Evolutionary conservation across 2,113 vertebrate genomes (phyloP), one percentile per base, ranked within the genome.

Genomic region (Parus major): DNA sequence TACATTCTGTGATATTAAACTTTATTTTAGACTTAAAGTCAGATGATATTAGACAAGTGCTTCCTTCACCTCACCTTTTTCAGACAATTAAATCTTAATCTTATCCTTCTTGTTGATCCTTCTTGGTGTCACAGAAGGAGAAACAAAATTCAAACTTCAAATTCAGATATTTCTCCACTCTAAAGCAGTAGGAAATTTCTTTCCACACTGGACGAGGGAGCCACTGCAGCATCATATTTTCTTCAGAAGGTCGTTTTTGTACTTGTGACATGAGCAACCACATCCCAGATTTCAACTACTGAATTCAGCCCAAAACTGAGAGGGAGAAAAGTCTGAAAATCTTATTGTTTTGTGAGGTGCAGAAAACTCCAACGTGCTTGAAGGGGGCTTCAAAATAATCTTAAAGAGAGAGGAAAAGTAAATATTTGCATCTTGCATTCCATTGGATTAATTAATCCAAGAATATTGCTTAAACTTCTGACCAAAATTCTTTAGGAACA

Each of bases 1-100:
- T 95, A 92, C 82, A 78, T 78, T 80, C 79, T 70, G 78, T 93
- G 85, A 61, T 94, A 76, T 8, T 83, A 35, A 88, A 77, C 52
- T 78, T 93, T 81, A 69, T 92, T 86, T 60, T 92, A 84, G 86
- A 86, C 19, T 81, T 85, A 24, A 52, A 72, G 25, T 61, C 64
- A 64, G 66, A 61, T 85, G 50, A 69, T 39, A 68, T 47, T 61
- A 71, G 60, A 80, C 44, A 64, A 94, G 71, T 82, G 80, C 86
- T 96, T 95, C 72, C 79, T 88, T 83, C 66, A 49, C 85, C 46
- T 90, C 63, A 69, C 50, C 35, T 60, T 69, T 68, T 79, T 73
- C 47, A 86, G 76, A 42, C 36, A 41, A 19, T 41, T 55, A 57
- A 81, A 23, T 76, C 84, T 91, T 33, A 23, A 44, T 90, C 66